Conservation (phyloP, 2,113 vertebrate genomes). For the Osmerus mordax region DNA sequence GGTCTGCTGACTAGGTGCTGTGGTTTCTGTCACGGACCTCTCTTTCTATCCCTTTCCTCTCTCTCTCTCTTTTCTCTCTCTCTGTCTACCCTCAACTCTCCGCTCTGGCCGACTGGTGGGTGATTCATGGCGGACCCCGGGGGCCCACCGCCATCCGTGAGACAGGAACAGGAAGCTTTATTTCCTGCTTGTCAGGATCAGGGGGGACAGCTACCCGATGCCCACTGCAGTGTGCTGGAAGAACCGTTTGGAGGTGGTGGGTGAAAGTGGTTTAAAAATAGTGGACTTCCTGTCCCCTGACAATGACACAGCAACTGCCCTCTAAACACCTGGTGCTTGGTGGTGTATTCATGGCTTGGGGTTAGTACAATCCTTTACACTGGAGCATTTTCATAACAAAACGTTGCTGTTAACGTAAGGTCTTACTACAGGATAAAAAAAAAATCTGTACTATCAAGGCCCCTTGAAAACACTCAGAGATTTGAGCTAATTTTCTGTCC, state of each 20-base stretch:
- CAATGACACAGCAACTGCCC: not conserved
- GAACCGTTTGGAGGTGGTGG: not conserved
- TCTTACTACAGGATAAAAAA: too few relatives aligned
- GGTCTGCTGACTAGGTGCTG: conserved; percentile 33
- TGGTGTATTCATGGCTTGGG: not conserved
- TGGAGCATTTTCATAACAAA: not conserved
- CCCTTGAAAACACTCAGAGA: too few relatives aligned
- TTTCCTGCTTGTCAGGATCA: conserved; percentile 50
- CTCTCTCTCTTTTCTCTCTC: not conserved
- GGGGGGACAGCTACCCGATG: conserved; percentile 41
- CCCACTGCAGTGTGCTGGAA: conserved; percentile 14
- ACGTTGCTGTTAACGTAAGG: too few relatives aligned
- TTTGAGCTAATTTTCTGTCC: too few relatives aligned
- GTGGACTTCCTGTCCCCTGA: conserved; percentile 10
- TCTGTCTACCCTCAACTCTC: not conserved
- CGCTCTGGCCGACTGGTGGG: conserved; percentile 11
- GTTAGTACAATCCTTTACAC: too few relatives aligned
- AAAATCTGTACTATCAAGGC: too few relatives aligned
- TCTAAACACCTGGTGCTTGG: not conserved
- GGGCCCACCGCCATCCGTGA: conserved; percentile 41
- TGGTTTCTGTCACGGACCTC: conserved; percentile 27
- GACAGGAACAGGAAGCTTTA: conserved; percentile 48
- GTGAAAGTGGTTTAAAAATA: not conserved
- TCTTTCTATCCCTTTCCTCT: conserved; percentile 10
- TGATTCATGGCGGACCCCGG: conserved; percentile 63